Evolutionary conservation across 2,113 vertebrate species (phyloP), one percentile per base, ranked within the genome.

Genomic region (Labeo catla): DNA sequence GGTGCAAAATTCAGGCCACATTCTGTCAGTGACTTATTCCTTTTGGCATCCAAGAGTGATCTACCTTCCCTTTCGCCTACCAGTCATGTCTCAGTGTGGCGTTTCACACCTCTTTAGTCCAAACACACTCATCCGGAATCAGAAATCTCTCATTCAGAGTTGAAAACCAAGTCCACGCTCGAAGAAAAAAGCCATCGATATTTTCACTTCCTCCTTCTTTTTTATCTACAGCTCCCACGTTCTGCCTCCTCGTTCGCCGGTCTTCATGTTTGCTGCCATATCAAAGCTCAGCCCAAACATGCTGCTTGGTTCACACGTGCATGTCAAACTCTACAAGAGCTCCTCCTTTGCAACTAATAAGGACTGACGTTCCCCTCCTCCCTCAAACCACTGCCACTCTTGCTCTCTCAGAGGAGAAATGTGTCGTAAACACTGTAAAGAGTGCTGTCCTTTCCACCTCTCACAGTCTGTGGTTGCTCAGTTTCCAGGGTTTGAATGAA

Each of bases 1-100:
- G 72, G 94, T 93, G 94, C 93, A 92, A 92, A 93, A 93, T 82
- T 93, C 90, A 0, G 93, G 91, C 95, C 95, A 95, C 95, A 95
- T 96, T 63, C 15, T 52, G 84, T 70, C 36, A 4, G 77, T 8
- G 54, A 23, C 54, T 54, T 43, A 59, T 13, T 36, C 4, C 45
- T 23, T 73, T 47, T 72, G 28, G 10, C 21, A 45, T 73, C 65
- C 28, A 52, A 28, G 21, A 80, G 39, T 5, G 39, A 45, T 63
- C 83, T 80, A 66, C 61, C 50, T 63, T 63, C 57, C 19, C 19
- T 61, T 70, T 49, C 12, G 9, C 73, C 21, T 54, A 45, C 54
- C 3, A 50, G 73, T 61, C 49, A 66, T 76, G 50, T 59, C 49
- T 66, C 49, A 23, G 39, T 65, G 36, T 66, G 39, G 6, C 43